Conservation (phyloP, 1,140 invertebrate genomes). For the Oryzaephilus surinamensis region DNA sequence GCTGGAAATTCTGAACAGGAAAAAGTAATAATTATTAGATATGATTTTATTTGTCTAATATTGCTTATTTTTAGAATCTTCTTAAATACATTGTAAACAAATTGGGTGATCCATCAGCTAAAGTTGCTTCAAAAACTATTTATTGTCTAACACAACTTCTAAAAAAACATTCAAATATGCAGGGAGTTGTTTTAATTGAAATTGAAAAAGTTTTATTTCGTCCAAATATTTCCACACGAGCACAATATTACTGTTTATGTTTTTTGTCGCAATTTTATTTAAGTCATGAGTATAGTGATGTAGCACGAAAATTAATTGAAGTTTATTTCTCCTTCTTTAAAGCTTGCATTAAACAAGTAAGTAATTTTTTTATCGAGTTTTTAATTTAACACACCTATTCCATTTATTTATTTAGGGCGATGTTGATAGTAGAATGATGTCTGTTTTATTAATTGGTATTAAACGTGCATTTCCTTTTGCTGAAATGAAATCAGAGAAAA, state of each 20-base stretch:
- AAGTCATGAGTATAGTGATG: constrained; percentile 54
- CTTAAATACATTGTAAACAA: constrained; percentile 84
- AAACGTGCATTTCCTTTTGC: constrained; percentile 78
- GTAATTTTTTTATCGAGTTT: constrained; percentile 5
- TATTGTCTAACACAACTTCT: constrained; percentile 78
- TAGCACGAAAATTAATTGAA: constrained; percentile 73
- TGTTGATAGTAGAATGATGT: constrained; percentile 86
- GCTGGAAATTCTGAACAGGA: constrained; percentile 81
- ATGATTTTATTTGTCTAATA: background rate
- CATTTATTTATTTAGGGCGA: constrained; percentile 54
- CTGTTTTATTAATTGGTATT: constrained; percentile 77
- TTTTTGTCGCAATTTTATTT: constrained; percentile 77
- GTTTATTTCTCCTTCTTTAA: constrained; percentile 97
- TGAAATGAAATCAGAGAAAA: constrained; percentile 43
- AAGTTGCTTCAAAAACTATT: constrained; percentile 77
- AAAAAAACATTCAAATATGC: constrained; percentile 87
- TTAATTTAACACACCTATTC: constrained; percentile 11
- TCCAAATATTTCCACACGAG: constrained; percentile 68
- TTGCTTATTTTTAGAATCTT: constrained; percentile 49
- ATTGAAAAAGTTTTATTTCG: constrained; percentile 82
- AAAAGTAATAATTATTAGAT: constrained; percentile 41
- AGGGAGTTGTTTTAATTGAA: constrained; percentile 72
- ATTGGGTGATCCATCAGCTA: constrained; percentile 82
- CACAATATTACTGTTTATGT: constrained; percentile 91
- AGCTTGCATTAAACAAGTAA: constrained; percentile 71